Evolutionary conservation across 2,888 invertebrate genomes (phyloP), one percentile per base, ranked within the genome.

Genomic region (Drosophila trichaetosa): DNA sequence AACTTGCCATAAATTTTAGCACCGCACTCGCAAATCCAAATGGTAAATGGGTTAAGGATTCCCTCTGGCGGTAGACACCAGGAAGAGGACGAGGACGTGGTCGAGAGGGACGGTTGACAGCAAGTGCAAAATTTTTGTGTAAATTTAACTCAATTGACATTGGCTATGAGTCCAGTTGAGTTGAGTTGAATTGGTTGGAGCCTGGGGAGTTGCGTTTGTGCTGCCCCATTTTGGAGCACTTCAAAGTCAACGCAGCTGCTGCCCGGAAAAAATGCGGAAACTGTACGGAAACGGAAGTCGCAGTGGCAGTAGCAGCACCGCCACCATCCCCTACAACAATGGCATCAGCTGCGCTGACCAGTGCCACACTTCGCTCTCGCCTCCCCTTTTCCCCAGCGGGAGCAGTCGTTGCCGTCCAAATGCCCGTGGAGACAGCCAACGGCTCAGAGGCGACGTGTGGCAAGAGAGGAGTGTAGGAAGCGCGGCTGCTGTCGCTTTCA

Each of bases 71-170:
- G 36, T 36, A 40, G 40, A 46, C 24, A 27, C 21, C 42, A 18
- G 52, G 29, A 54, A 36, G 16, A 36, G 36, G n/a, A 34, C n/a
- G 21, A n/a, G 34, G 4, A 16, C 46, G 10, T 1, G 16, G 21
- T 5, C n/a, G 7, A 16, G 7, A 16, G 8, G 18, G n/a, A 29
- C 8, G 4, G 56, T 29, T 51, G 63, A 42, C 42, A 42, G 34
- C 51, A 76, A 80, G 71, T 72, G 51, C 69, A 63, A 64, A 42
- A 76, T 72, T 82, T 78, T 59, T 87, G 82, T 84, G 78, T 80
- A 86, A 88, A 88, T 90, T 90, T 86, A 75, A 80, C 76, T 89
- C 89, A 88, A 87, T 87, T 87, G 90, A 90, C 87, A 87, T 86
- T 86, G 82, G 63, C 68, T 60, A 36, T 72, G 81, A 76, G 80